Conservation (phyloP, 2,888 invertebrate species). For the Drosophila parthenogenetica region DNA sequence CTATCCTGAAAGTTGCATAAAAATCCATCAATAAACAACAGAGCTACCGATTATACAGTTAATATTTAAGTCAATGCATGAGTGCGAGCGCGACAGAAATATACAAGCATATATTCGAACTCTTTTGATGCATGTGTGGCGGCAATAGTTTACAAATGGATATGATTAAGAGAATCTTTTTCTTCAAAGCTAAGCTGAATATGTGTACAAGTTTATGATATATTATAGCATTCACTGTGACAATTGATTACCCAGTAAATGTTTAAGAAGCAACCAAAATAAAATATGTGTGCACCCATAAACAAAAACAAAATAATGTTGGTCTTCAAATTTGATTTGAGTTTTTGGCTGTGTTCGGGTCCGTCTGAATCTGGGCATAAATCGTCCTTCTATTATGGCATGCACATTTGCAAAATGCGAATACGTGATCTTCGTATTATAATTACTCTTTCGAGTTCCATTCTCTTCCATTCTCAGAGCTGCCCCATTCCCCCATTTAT, state of each 20-base stretch:
- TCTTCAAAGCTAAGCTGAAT: background rate
- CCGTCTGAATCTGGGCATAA: slow-evolving; percentile 49
- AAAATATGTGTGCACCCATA: slow-evolving; percentile 42
- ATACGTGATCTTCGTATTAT: slow-evolving; percentile 77
- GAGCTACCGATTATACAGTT: too few species aligned
- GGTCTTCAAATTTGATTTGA: slow-evolving; percentile 36
- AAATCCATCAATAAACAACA: too few species aligned
- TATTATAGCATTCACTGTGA: too few species aligned
- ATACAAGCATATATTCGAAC: too few species aligned
- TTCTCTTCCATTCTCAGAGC: background rate
- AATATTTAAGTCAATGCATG: too few species aligned
- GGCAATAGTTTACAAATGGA: too few species aligned
- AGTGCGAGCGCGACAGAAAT: too few species aligned
- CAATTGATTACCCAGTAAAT: too few species aligned
- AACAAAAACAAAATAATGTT: slow-evolving; percentile 20
- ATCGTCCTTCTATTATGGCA: slow-evolving; percentile 78
- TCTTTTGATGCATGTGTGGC: too few species aligned
- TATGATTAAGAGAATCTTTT: too few species aligned
- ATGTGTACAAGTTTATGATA: background rate
- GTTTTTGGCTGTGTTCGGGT: background rate
- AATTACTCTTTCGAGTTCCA: slow-evolving; percentile 64
- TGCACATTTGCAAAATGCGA: slow-evolving; percentile 74
- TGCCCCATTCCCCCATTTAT: slow-evolving; percentile 1
- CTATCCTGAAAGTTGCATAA: too few species aligned
- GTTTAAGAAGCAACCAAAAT: background rate